Conservation (phyloP, 2,113 vertebrate genomes). For the Lycaon pictus region DNA sequence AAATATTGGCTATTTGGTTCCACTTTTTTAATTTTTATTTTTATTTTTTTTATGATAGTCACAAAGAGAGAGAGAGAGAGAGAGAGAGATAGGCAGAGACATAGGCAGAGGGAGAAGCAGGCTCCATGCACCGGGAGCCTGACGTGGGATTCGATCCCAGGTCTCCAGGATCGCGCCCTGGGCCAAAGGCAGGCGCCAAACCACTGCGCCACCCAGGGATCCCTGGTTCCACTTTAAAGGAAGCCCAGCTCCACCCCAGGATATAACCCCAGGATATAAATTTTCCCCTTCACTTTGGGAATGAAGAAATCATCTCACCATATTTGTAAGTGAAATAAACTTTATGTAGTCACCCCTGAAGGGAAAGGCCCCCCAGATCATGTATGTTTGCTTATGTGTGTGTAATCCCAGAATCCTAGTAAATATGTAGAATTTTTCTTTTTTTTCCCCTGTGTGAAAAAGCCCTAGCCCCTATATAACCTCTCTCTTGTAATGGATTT, state of each 20-base stretch:
- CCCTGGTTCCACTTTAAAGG: not conserved
- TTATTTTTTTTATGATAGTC: too few relatives aligned
- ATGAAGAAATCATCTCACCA: not conserved
- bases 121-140: too few relatives aligned
- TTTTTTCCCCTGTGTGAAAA: not conserved
- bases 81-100: too few relatives aligned
- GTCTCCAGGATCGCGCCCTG: too few relatives aligned
- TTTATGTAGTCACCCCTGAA: not conserved
- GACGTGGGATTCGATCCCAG: too few relatives aligned
- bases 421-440: not conserved
- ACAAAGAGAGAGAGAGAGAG: too few relatives aligned
- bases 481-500: not conserved
- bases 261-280: not conserved
- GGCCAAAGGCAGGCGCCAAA: too few relatives aligned
- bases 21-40: not conserved
- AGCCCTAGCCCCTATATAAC: not conserved
- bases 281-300: constrained; percentile 38
- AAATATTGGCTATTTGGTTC: not conserved
- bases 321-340: not conserved
- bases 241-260: not conserved
- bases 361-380: not conserved
- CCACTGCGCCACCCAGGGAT: too few relatives aligned
- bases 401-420: constrained; percentile 11
- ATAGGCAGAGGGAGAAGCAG: too few relatives aligned
- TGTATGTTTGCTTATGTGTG: not conserved